phyloP scores from a whole-genome alignment of 2,797 vertebrate species.

The Petrocephalus schoutedeni region DNA sequence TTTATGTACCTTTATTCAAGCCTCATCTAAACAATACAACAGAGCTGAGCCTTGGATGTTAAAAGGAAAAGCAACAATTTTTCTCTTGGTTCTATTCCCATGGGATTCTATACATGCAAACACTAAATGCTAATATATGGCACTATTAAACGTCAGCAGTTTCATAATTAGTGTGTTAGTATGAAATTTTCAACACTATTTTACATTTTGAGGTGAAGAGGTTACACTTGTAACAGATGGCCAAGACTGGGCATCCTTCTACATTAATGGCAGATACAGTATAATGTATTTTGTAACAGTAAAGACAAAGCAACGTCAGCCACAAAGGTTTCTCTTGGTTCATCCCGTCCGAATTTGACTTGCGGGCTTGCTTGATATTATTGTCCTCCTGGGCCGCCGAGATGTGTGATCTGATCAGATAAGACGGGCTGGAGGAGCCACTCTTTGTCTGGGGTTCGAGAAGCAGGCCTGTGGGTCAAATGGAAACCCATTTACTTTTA shows the following conservation, averaged over 20 bases:
- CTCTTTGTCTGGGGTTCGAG: constrained; percentile 6
- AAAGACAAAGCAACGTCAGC: background rate
- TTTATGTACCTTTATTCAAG: background rate
- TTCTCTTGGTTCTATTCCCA: background rate
- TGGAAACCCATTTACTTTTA: background rate
- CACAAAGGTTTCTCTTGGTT: background rate
- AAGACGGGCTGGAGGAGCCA: background rate
- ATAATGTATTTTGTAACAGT: background rate
- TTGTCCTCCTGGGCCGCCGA: background rate
- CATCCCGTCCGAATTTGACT: background rate
- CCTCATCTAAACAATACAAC: background rate
- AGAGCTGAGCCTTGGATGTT: background rate
- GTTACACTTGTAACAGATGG: background rate
- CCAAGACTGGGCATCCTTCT: background rate
- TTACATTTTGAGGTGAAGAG: constrained; percentile 7
- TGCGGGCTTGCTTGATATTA: background rate
- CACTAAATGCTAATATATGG: background rate
- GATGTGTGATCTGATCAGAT: constrained; percentile 9
- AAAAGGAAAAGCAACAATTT: background rate
- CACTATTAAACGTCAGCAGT: background rate
- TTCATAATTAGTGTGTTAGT: background rate
- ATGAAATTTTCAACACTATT: background rate
- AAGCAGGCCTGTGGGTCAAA: background rate
- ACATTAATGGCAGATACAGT: background rate
- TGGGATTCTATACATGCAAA: background rate